phyloP scores from a whole-genome alignment of 2,113 vertebrate genomes.

The Meleagris gallopavo region DNA sequence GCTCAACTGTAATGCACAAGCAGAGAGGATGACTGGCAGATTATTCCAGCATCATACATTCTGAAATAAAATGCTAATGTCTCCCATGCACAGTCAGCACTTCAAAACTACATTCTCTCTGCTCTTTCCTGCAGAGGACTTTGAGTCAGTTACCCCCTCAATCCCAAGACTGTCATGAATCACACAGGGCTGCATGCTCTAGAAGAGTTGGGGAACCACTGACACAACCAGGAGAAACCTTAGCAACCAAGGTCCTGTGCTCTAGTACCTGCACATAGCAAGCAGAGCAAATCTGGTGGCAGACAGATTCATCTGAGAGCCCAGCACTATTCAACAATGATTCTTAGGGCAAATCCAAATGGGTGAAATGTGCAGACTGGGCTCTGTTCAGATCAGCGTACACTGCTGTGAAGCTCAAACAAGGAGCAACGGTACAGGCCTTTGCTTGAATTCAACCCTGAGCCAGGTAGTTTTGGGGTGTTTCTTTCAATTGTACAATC shows the following conservation, averaged over 20 bases:
- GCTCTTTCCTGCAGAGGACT: background rate
- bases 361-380: background rate
- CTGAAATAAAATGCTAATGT: background rate
- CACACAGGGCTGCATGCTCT: background rate
- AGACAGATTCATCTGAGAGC: background rate
- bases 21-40: background rate
- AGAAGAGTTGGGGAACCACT: background rate
- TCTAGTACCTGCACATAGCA: background rate
- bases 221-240: background rate
- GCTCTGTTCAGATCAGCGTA: no score
- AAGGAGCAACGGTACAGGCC: background rate
- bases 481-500: background rate
- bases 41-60: background rate
- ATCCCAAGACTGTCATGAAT: background rate
- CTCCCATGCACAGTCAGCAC: background rate
- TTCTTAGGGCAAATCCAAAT: background rate
- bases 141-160: background rate
- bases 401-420: background rate
- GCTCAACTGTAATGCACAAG: background rate
- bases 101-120: background rate
- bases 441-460: background rate
- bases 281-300: background rate
- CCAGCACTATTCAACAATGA: no score
- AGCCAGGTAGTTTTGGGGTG: background rate
- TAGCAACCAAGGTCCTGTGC: no score